These are phyloP conservation scores for Xenopus laevis DNA, from an alignment of 2,113 vertebrate genomes.

Conservation along the genomic window DNA sequence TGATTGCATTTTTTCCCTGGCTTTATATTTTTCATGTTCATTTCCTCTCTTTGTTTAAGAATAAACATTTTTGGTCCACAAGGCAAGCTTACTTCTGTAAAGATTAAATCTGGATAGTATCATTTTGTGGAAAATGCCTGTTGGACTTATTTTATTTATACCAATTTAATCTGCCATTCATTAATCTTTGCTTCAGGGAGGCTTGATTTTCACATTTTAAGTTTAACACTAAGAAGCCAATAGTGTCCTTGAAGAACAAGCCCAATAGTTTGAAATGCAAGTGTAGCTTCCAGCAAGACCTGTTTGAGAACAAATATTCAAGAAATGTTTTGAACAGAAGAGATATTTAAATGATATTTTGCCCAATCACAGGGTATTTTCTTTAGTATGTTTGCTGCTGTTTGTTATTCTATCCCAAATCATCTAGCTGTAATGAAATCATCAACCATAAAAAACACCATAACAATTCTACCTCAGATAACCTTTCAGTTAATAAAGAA, in stretches of 20 bases:
- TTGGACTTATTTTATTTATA: slow-evolving; percentile 64
- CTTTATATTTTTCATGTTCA: neutral
- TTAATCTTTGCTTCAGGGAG: slow-evolving; percentile 66
- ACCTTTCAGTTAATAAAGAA: slow-evolving; percentile 45
- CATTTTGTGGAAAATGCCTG: slow-evolving; percentile 63
- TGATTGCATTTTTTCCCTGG: slow-evolving; percentile 47
- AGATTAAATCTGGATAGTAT: slow-evolving; percentile 63
- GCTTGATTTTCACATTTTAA: slow-evolving; percentile 66
- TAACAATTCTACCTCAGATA: slow-evolving; percentile 43
- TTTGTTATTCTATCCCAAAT: slow-evolving; percentile 49
- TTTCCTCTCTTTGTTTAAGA: slow-evolving; percentile 55
- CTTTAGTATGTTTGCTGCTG: slow-evolving; percentile 29
- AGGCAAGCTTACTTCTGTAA: slow-evolving; percentile 54
- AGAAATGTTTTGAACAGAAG: neutral
- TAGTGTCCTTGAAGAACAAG: slow-evolving; percentile 63
- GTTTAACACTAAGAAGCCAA: slow-evolving; percentile 65
- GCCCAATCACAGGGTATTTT: neutral
- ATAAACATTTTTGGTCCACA: slow-evolving; percentile 45
- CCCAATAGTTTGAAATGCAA: slow-evolving; percentile 55
- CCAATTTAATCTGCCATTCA: slow-evolving; percentile 62
- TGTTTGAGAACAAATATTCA: slow-evolving; percentile 6
- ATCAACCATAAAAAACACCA: slow-evolving; percentile 16
- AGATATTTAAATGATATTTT: neutral
- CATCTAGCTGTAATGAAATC: slow-evolving; percentile 11
- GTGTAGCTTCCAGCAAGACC: slow-evolving; percentile 13